These are phyloP conservation scores for Hippocampus abdominalis DNA, from an alignment of 2,113 vertebrate species.

Conservation along the genomic window DNA sequence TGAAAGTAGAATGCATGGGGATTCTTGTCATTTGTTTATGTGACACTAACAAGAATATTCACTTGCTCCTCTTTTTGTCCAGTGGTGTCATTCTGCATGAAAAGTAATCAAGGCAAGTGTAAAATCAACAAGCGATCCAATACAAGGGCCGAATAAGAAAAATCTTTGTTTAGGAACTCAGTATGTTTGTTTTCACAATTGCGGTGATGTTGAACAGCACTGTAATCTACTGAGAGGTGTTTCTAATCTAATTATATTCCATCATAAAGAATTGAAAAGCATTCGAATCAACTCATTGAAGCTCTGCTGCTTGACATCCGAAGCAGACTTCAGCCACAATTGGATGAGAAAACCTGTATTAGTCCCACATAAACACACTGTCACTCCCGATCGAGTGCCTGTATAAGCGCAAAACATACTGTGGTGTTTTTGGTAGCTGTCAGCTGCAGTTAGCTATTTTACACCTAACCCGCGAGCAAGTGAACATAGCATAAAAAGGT, in stretches of 20 bases:
- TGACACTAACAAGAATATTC: constrained; percentile 11
- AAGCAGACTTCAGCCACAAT: neutral
- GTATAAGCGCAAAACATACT: too few species aligned
- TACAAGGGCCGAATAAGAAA: neutral
- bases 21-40: constrained; percentile 1
- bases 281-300: neutral
- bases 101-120: neutral
- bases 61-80: constrained; percentile 1
- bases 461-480: neutral
- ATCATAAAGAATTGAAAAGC: neutral
- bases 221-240: neutral
- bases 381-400: neutral
- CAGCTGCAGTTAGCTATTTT: neutral
- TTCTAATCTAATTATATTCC: neutral
- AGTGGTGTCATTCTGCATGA: constrained; percentile 6
- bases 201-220: neutral
- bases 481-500: neutral
- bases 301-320: neutral
- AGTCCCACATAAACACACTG: neutral
- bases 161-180: neutral
- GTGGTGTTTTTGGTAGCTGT: neutral
- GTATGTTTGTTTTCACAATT: neutral
- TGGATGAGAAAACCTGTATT: too few species aligned
- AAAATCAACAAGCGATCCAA: neutral
- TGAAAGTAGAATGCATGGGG: constrained; percentile 14